A percentile compares a stretch with the other conserved stretches of the same genome.
These are phyloP conservation scores for Rhombomys opimus DNA, from an alignment of 2,113 vertebrate genomes.

Conservation along the genomic window DNA sequence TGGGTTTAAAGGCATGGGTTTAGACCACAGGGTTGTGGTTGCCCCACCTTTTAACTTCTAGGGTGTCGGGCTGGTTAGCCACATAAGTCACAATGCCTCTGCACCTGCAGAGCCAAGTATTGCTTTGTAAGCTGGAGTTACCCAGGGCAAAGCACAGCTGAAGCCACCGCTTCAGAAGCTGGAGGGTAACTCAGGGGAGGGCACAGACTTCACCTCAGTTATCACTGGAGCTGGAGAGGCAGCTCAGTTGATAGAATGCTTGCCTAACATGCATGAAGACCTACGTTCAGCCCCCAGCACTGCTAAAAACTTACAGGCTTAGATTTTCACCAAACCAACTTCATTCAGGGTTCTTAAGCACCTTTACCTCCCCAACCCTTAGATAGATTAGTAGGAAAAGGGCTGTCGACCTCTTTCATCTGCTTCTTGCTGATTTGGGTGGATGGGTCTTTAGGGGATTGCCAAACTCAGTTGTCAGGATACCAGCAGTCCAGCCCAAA, in stretches of 20 bases:
- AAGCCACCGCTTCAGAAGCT: background rate
- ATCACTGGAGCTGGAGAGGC: background rate
- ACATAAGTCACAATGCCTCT: background rate
- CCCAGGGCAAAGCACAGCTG: background rate
- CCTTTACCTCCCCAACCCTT: no score
- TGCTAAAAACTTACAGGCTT: background rate
- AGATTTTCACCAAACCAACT: no score
- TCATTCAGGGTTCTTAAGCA: no score
- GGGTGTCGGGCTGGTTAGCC: background rate
- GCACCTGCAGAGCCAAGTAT: background rate
- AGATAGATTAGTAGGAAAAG: no score
- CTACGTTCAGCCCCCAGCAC: background rate
- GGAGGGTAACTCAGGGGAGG: background rate
- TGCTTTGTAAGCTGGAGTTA: background rate
- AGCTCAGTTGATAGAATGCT: background rate
- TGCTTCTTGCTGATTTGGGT: no score
- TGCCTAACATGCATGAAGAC: background rate
- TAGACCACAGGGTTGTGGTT: background rate
- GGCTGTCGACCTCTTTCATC: no score
- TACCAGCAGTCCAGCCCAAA: no score
- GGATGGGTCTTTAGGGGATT: no score
- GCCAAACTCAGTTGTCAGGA: no score
- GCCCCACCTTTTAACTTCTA: background rate
- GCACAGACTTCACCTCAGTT: background rate
- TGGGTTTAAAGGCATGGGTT: background rate